Evolutionary conservation across 2,113 vertebrate species (phyloP), one percentile per base, ranked within the genome.

Genomic region (Myxocyprinus asiaticus): DNA sequence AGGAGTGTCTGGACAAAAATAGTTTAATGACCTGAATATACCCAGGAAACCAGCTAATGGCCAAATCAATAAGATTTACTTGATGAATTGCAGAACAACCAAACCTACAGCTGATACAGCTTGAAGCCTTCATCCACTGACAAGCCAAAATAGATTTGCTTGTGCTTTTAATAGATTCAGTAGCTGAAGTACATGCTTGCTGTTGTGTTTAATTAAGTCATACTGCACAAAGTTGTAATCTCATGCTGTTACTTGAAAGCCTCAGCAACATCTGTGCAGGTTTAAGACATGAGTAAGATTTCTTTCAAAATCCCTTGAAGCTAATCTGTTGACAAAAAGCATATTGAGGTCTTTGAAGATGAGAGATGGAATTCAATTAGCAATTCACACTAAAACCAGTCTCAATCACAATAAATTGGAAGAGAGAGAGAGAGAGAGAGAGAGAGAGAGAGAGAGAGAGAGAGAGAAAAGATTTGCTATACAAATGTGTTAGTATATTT

Each of bases 101-200:
- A 17, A 50, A 50, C 44, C 17, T 43, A 15, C 45, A 33, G 67
- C 33, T 33, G 5, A 48, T 53, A 33, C 48, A 53, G 15, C 48
- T 53, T 68, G 9, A 22, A 68, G 48, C 33, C 67, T 51, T 6
- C 9, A 68, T 53, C 48, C 22, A 33, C 22, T 33, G 22, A 33
- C 22, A 33, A 33, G 22, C 22, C 22, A 33, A 33, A 33, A 33
- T 33, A 33, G 22, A 33, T 33, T 33, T 4, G 22, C 48, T 12
- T 68, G 67, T 68, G 67, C 67, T 53, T 68, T 68, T 51, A 68
- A 51, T 68, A 68, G 67, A 51, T 4, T 67, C 44, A 33, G 4
- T 17, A 67, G 65, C 65, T 14, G 48, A 33, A 68, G 33, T 14
- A 14, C 47, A 12, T 53, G 67, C 14, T 53, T 68, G 51, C 15